Evolutionary conservation across 2,797 vertebrate genomes (phyloP), one percentile per base, ranked within the genome.

Genomic region (Myotis findleyi): DNA sequence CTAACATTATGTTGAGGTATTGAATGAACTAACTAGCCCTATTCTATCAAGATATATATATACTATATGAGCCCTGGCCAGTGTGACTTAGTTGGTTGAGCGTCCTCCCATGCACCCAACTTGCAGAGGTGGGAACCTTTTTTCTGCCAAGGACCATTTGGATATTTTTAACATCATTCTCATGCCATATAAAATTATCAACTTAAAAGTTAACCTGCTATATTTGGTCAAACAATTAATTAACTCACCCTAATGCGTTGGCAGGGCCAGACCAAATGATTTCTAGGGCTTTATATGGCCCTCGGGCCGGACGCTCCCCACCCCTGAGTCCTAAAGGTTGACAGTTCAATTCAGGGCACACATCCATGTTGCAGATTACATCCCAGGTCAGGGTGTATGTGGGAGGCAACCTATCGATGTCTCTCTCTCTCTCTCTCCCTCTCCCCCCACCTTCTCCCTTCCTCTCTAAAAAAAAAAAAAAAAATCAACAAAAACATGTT

Each of bases 1-100:
- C 38, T 75, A 79, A 89, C 27, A 62, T 94, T 53, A n/a, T 51
- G 49, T 84, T 77, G 96, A 93, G 20, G 20, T 84, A 44, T 41
- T 30, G 13, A 91, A 87, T 36, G 23, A 4, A 94, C 30, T 68
- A 2, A 91, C 21, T 55, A 79, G 8, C 41, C 44, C 21, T 83
- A 16, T 71, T 76, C 62, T 85, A 62, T 71, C 8, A n/a, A 89
- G 30, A 36, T 68, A 57, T 11, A 44, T 11, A 44, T 44, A 44
- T 44, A 44, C 44, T 44, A 2, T 44, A 44, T 68, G 64, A 20
- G n/a, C n/a, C n/a, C 64, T 68, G n/a, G 17, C 17, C n/a, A 68
- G 2, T 68, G 17, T 10, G 64, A 18, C 64, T 36, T 8, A 33
- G 62, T 33, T n/a, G n/a, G n/a, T 33, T 68, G 64, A 68, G n/a